Evolutionary conservation across 2,888 invertebrate species (phyloP).

Genomic region (Patella caerulea): DNA sequence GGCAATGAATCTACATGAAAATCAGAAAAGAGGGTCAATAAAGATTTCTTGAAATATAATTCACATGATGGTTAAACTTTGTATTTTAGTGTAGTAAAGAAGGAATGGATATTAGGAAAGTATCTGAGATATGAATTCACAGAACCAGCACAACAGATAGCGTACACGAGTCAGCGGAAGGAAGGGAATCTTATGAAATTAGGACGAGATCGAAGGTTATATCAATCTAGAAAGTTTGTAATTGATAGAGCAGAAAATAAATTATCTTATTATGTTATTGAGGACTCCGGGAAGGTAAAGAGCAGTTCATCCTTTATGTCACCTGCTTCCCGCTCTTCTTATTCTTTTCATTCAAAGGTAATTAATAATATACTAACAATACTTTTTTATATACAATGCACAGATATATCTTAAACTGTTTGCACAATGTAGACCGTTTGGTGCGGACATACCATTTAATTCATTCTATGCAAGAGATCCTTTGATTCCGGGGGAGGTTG

Average conservation of each 20-base stretch:
- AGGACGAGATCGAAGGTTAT: conserved; percentile 88
- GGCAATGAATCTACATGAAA: too few species aligned
- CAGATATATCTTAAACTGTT: too few species aligned
- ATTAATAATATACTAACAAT: background rate
- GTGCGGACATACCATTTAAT: too few species aligned
- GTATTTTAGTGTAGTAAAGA: conserved; percentile 82
- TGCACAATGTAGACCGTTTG: too few species aligned
- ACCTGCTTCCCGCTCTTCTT: conserved; percentile 12
- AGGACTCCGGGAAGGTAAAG: conserved; percentile 52
- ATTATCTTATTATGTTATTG: conserved; percentile 78
- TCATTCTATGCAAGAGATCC: too few species aligned
- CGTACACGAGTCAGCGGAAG: conserved; percentile 79
- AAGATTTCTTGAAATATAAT: background rate
- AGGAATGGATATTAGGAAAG: conserved; percentile 93
- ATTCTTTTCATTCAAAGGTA: conserved; percentile 4
- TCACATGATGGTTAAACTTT: background rate
- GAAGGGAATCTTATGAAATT: conserved; percentile 90
- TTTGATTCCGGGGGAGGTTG: too few species aligned
- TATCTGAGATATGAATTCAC: conserved; percentile 91
- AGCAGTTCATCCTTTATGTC: background rate
- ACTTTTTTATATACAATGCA: too few species aligned
- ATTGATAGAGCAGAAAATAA: conserved; percentile 86
- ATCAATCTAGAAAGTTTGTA: conserved; percentile 86
- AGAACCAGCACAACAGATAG: conserved; percentile 82
- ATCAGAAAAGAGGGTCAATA: too few species aligned